Conservation (phyloP, 2,888 invertebrate genomes). For the Eristalis arbustorum region DNA sequence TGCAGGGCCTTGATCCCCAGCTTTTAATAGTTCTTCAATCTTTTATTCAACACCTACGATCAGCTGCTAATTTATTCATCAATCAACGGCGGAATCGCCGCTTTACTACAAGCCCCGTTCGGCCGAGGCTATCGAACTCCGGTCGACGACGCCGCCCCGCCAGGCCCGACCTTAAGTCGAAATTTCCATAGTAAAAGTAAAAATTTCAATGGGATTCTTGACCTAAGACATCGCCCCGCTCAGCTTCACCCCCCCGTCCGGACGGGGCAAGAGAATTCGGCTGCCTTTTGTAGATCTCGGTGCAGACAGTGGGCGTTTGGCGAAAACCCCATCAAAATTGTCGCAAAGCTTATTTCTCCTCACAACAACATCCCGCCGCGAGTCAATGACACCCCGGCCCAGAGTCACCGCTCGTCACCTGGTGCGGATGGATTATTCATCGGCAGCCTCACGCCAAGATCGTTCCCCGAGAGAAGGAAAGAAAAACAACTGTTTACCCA, state of each 20-base stretch:
- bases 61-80: neutral
- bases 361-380: slow-evolving; percentile 9
- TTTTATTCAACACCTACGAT: slow-evolving; percentile 7
- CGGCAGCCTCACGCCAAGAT: slow-evolving; percentile 16
- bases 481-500: slow-evolving; percentile 26
- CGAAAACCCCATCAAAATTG: slow-evolving; percentile 29
- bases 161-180: neutral
- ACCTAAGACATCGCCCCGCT: slow-evolving; percentile 54
- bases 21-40: neutral
- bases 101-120: slow-evolving; percentile 32
- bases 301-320: slow-evolving; percentile 9
- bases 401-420: neutral
- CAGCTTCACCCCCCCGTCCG: neutral
- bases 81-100: neutral
- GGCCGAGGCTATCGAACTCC: slow-evolving; percentile 8
- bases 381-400: slow-evolving; percentile 65
- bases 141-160: neutral
- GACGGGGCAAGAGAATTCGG: no score
- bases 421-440: slow-evolving; percentile 32
- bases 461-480: slow-evolving; percentile 2
- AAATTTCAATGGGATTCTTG: slow-evolving; percentile 56
- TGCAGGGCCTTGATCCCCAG: neutral
- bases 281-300: neutral
- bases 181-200: slow-evolving; percentile 15
- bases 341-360: slow-evolving; percentile 58